A percentile compares a stretch with the other conserved stretches of the same genome.
phyloP scores from a whole-genome alignment of 2,888 invertebrate genomes.

The Xestia ashworthii region DNA sequence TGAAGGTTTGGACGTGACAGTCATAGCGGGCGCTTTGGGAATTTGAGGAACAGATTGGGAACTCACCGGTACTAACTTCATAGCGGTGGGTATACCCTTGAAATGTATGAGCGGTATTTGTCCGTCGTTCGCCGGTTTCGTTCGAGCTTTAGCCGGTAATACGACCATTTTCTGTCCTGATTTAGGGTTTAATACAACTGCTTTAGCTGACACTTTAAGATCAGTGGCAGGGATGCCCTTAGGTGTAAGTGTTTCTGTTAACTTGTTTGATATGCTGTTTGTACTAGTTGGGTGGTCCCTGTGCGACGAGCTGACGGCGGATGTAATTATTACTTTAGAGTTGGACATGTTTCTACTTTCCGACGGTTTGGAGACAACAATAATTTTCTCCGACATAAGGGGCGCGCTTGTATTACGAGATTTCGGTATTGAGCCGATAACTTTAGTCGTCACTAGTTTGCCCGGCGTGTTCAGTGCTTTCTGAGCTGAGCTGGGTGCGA shows the following conservation, averaged over 20 bases:
- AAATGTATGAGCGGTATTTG: conserved; percentile 86
- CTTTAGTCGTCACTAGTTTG: conserved; percentile 87
- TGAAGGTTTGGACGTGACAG: conserved; percentile 82
- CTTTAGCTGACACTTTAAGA: conserved; percentile 88
- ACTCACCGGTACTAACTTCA: conserved; percentile 87
- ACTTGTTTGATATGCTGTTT: conserved; percentile 78
- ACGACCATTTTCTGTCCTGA: conserved; percentile 89
- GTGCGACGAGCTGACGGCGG: conserved; percentile 75
- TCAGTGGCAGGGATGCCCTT: conserved; percentile 88
- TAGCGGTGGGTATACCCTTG: conserved; percentile 85
- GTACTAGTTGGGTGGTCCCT: conserved; percentile 77
- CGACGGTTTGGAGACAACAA: conserved; percentile 85
- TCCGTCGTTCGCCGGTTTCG: conserved; percentile 82
- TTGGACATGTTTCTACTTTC: conserved; percentile 79
- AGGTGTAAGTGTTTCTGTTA: conserved; percentile 82
- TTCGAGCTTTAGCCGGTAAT: conserved; percentile 84
- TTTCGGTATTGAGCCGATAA: conserved; percentile 83
- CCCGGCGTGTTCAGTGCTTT: conserved; percentile 81
- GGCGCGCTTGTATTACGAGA: conserved; percentile 73
- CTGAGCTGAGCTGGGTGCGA: conserved; percentile 80
- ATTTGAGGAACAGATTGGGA: conserved; percentile 79
- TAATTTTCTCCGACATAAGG: conserved; percentile 83
- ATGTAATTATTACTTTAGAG: conserved; percentile 84
- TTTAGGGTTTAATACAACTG: conserved; percentile 87
- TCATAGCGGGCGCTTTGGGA: conserved; percentile 76